Conservation (phyloP, 1,140 invertebrate species). For the Ptiloglossa arizonensis region DNA sequence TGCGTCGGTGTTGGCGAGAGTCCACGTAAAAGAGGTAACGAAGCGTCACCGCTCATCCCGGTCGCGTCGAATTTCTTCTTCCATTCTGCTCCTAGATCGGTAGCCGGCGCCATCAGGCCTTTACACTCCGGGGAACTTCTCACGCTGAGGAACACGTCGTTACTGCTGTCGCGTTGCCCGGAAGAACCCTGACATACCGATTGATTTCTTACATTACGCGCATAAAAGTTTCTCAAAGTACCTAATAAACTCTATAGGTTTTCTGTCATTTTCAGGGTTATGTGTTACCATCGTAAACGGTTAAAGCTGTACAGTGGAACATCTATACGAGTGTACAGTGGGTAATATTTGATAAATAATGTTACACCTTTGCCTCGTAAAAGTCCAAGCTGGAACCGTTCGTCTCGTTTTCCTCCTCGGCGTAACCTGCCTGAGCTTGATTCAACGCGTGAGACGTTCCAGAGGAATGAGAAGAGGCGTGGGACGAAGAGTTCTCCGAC, state of each 20-base stretch:
- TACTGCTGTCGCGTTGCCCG: conserved; percentile 71
- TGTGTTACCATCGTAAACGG: not conserved
- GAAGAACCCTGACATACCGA: conserved; percentile 67
- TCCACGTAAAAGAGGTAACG: conserved; percentile 82
- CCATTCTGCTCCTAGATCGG: conserved; percentile 79
- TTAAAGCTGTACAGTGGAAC: too few species aligned
- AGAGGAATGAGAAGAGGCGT: conserved; percentile 74
- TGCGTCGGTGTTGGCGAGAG: conserved; percentile 80
- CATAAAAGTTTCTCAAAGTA: not conserved
- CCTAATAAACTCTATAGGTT: not conserved
- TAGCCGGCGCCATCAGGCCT: conserved; percentile 78
- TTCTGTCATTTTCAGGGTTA: not conserved
- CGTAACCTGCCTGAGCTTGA: conserved; percentile 71
- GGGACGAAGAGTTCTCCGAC: conserved; percentile 77
- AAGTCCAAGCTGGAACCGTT: conserved; percentile 76
- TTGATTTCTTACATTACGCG: not conserved
- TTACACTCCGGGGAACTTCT: conserved; percentile 76
- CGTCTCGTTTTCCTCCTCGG: conserved; percentile 70
- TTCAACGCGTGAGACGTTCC: conserved; percentile 68
- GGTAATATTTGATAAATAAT: not conserved
- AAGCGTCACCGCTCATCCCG: conserved; percentile 80
- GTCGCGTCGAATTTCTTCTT: conserved; percentile 71
- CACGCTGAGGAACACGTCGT: conserved; percentile 75
- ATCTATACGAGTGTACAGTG: too few species aligned
- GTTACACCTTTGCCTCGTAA: conserved; percentile 74